Evolutionary conservation across 2,113 vertebrate genomes (phyloP).

Genomic region (Sigmodon hispidus): DNA sequence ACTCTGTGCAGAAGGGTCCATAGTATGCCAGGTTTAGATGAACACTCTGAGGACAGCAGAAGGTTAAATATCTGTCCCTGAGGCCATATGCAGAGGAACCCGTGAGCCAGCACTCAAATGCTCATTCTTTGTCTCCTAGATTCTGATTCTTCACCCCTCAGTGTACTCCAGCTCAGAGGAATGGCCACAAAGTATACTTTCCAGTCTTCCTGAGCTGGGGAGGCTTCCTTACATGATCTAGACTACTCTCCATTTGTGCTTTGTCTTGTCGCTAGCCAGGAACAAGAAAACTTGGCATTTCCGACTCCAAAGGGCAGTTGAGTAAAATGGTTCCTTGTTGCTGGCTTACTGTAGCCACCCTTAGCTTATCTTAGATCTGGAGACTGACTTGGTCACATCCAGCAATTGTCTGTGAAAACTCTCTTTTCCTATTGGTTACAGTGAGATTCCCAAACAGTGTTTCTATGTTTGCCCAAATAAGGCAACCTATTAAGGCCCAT

Average conservation of each 20-base stretch:
- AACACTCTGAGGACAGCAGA: not conserved
- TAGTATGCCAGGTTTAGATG: not conserved
- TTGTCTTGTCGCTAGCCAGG: constrained; percentile 10
- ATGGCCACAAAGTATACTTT: not conserved
- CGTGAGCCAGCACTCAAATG: not conserved
- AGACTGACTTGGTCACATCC: constrained; percentile 20
- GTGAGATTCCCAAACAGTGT: not conserved
- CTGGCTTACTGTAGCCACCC: not conserved
- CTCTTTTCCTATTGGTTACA: not conserved
- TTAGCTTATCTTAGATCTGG: constrained; percentile 46
- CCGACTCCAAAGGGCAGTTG: not conserved
- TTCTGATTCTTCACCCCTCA: not conserved
- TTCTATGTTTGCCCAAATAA: constrained; percentile 33
- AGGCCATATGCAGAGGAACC: not conserved
- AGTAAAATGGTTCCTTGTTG: constrained; percentile 39
- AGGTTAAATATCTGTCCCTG: not conserved
- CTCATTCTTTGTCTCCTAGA: not conserved
- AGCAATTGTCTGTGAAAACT: constrained; percentile 51
- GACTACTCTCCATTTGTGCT: not conserved
- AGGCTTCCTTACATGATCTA: not conserved
- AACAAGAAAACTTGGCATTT: not conserved
- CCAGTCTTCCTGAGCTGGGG: not conserved
- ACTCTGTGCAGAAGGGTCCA: not conserved
- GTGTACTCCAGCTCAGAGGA: not conserved
- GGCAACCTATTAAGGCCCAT: not conserved